Percentiles rank a stretch among this genome's conserved stretches.
These are phyloP conservation scores for Siderastrea siderea DNA, from an alignment of 92 coral and sea anemone genomes.

Conservation along the genomic window DNA sequence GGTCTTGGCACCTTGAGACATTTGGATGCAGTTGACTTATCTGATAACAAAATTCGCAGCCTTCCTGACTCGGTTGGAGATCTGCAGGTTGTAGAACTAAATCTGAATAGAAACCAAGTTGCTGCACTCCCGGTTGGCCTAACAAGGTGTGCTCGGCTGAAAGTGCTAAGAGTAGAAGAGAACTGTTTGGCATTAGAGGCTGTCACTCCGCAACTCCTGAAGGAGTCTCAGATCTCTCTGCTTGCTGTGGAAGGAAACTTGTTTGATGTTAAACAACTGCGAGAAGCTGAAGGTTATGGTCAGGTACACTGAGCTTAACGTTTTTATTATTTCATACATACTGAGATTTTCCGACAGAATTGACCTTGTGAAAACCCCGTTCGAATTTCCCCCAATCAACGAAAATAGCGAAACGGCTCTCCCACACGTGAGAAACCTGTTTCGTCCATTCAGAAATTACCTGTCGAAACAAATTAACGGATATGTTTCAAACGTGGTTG, in stretches of 20 bases:
- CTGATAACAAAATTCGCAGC: constrained; percentile 81
- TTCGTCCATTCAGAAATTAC: too few relatives aligned
- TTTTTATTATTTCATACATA: background rate
- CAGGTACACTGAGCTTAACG: constrained; percentile 65
- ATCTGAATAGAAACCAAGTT: constrained; percentile 85
- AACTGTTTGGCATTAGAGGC: constrained; percentile 86
- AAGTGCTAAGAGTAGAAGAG: constrained; percentile 91
- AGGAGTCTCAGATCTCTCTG: constrained; percentile 86
- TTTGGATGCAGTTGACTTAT: constrained; percentile 87
- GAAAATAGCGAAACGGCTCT: too few relatives aligned
- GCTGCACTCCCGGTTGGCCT: constrained; percentile 76
- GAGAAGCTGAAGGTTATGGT: constrained; percentile 89
- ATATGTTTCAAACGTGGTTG: too few relatives aligned
- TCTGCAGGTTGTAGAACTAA: constrained; percentile 91
- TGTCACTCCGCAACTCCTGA: constrained; percentile 73
- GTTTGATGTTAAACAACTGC: constrained; percentile 81
- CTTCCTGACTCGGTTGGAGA: constrained; percentile 87
- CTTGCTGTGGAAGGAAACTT: constrained; percentile 92
- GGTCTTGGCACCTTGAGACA: constrained; percentile 81
- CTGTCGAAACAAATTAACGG: too few relatives aligned
- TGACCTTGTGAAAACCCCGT: too few relatives aligned
- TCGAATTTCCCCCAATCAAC: too few relatives aligned
- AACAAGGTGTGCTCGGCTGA: constrained; percentile 83
- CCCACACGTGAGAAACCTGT: too few relatives aligned
- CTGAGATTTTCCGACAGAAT: too few relatives aligned